These are phyloP conservation scores for Hemichromis elongatus DNA, from an alignment of 2,113 vertebrate species.

Conservation along the genomic window DNA sequence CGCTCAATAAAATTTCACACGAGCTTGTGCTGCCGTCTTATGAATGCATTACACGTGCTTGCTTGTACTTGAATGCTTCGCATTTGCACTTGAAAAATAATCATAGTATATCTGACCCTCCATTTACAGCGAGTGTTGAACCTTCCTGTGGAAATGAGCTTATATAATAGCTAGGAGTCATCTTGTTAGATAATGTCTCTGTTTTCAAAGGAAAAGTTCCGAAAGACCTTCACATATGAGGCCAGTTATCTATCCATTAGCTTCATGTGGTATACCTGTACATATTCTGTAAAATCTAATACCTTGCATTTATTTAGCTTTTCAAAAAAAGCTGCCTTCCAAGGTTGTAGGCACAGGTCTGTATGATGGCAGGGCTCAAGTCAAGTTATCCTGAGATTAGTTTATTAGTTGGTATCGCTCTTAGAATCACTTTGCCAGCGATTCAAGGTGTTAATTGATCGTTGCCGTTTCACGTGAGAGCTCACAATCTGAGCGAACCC, in stretches of 20 bases:
- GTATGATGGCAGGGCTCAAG: background rate
- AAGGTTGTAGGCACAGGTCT: background rate
- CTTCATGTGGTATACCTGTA: background rate
- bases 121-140: background rate
- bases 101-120: background rate
- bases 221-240: background rate
- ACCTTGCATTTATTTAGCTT: background rate
- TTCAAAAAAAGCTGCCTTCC: background rate
- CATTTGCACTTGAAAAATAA: background rate
- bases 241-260: background rate
- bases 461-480: background rate
- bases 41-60: background rate
- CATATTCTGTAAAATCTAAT: background rate
- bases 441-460: constrained; percentile 4
- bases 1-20: background rate
- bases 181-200: background rate
- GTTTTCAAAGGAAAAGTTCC: background rate
- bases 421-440: background rate
- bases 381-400: background rate
- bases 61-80: background rate
- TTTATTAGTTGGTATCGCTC: background rate
- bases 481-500: background rate
- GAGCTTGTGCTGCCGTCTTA: background rate
- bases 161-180: background rate
- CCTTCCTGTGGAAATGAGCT: background rate